These are phyloP conservation scores for Graphium colonna DNA, from an alignment of 2,888 invertebrate genomes.

Conservation along the genomic window DNA sequence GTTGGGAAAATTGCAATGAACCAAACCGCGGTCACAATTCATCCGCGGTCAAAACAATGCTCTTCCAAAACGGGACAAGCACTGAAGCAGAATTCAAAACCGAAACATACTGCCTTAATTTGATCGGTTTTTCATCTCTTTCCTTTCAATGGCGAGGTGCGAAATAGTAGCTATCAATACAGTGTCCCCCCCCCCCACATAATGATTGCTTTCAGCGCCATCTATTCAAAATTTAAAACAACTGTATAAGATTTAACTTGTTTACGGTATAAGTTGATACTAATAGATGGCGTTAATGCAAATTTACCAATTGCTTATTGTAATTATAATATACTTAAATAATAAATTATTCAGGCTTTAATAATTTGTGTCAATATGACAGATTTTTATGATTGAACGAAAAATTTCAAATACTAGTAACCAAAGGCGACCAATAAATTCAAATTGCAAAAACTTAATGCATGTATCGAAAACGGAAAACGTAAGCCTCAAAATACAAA, in stretches of 20 bases:
- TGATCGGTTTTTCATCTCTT: conserved; percentile 9
- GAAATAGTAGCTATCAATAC: conserved; percentile 1
- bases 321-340: too few relatives aligned
- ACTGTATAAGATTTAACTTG: not conserved
- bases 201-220: not conserved
- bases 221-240: not conserved
- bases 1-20: conserved; percentile 4
- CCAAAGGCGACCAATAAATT: too few relatives aligned
- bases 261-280: not conserved
- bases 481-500: too few relatives aligned
- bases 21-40: conserved; percentile 14
- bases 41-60: conserved; percentile 34
- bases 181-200: not conserved
- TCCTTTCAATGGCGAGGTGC: not conserved
- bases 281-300: conserved; percentile 4
- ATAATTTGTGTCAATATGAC: too few relatives aligned
- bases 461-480: too few relatives aligned
- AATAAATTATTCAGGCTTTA: too few relatives aligned
- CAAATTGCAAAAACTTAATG: too few relatives aligned
- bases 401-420: too few relatives aligned
- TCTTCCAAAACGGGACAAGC: conserved; percentile 23
- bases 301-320: too few relatives aligned
- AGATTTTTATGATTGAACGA: too few relatives aligned
- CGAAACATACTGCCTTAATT: conserved; percentile 12
- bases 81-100: conserved; percentile 24